Evolutionary conservation across 2,113 vertebrate genomes (phyloP), one percentile per base, ranked within the genome.

Genomic region (Tautogolabrus adspersus): DNA sequence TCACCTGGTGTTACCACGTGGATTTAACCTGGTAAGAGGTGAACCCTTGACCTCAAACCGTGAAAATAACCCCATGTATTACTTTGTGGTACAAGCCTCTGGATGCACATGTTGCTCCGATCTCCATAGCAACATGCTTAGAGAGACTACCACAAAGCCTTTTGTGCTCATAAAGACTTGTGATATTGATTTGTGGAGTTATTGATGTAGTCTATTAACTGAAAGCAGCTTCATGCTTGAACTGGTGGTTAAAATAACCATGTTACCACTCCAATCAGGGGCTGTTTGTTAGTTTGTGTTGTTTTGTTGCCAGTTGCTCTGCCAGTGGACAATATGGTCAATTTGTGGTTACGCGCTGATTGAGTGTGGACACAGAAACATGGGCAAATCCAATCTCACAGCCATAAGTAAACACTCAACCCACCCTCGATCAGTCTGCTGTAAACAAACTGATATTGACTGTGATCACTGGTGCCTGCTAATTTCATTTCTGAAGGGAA

Each of bases 381-480:
- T 55, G 62, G 72, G 73, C 74, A 69, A 86, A 88, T 61, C 60
- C 81, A 87, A 86, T 87, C 86, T 85, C 66, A 83, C 71, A 64
- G 73, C 72, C 68, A 77, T 79, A 47, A 78, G 59, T 83, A 87
- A 88, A 87, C 65, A 91, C 75, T 77, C 22, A 51, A 59, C 60
- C 51, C 44, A 77, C 83, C 83, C 81, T 88, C 60, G 46, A 69
- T 85, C 84, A 86, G 69, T 63, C 61, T 64, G 40, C 79, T 52
- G 82, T 84, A 87, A 85, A 82, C 82, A 84, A 83, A 90, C 77
- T 75, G 65, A 87, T 87, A 91, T 88, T 54, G 89, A 88, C 87
- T 84, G 84, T 72, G 85, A 85, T 89, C 75, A 60, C 76, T 78
- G 80, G 69, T 66, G 75, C 76, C 58, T 77, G 75, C 47, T 78